Percentiles rank a stretch among this genome's conserved stretches.
phyloP scores from a whole-genome alignment of 64 coral and sea anemone species.

The Pocillopora damicornis region DNA sequence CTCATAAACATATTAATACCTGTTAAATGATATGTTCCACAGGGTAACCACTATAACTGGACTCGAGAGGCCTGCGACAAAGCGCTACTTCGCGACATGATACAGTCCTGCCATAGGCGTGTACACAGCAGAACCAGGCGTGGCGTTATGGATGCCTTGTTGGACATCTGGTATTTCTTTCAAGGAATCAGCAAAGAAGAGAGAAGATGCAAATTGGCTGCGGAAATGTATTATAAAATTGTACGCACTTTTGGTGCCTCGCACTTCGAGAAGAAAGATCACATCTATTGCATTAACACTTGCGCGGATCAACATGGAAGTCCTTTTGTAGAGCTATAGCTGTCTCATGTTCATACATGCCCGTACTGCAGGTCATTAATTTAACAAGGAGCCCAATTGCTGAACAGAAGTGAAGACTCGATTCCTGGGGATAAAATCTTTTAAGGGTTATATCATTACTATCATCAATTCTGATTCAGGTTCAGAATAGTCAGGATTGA shows the following conservation, averaged over 20 bases:
- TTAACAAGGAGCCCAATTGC: neutral
- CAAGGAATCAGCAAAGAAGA: constrained; percentile 88
- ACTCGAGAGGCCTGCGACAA: constrained; percentile 89
- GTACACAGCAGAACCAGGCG: constrained; percentile 46
- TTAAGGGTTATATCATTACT: too few relatives aligned
- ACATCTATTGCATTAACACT: constrained; percentile 74
- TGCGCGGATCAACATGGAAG: constrained; percentile 95
- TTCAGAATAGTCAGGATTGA: too few relatives aligned
- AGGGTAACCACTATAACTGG: constrained; percentile 98
- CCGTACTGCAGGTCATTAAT: neutral
- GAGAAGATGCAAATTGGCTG: constrained; percentile 79
- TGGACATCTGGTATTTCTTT: constrained; percentile 98
- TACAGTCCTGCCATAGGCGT: constrained; percentile 57
- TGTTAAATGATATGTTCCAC: neutral
- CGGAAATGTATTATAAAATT: constrained; percentile 83
- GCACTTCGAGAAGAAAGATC: constrained; percentile 84
- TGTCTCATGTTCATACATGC: neutral
- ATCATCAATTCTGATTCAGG: too few relatives aligned
- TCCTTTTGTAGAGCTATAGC: constrained; percentile 63
- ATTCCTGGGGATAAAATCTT: too few relatives aligned
- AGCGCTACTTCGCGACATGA: constrained; percentile 84
- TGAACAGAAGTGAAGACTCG: neutral
- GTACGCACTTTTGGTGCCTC: constrained; percentile 83
- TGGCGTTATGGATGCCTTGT: constrained; percentile 58
- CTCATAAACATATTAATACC: neutral